phyloP scores from a whole-genome alignment of 2,888 invertebrate genomes.

The Hermaeophaga mercurialis region DNA sequence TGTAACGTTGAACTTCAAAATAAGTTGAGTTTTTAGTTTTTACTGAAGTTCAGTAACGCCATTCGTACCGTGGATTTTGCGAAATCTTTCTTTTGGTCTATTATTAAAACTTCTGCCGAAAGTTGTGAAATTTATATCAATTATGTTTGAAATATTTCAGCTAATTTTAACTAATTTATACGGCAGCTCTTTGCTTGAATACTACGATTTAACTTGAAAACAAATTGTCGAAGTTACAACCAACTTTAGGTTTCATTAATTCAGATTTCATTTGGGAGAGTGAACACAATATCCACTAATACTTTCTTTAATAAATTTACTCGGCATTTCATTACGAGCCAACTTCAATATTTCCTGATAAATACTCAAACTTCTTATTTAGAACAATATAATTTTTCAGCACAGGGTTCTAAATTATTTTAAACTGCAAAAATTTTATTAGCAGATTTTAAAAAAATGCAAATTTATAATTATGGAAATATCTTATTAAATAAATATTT shows the following conservation, averaged over 20 bases:
- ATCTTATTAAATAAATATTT: no score
- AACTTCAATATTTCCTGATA: no score
- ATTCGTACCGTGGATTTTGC: slow-evolving; percentile 28
- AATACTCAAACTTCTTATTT: no score
- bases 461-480: no score
- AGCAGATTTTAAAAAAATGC: no score
- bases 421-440: no score
- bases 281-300: neutral
- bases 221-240: neutral
- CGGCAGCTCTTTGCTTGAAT: slow-evolving; percentile 1
- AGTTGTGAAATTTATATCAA: slow-evolving; percentile 39
- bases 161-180: slow-evolving; percentile 34
- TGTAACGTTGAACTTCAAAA: slow-evolving; percentile 19
- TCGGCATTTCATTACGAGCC: no score
- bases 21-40: slow-evolving; percentile 14
- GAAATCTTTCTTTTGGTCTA: slow-evolving; percentile 31
- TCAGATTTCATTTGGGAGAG: neutral
- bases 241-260: neutral
- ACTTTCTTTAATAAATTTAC: no score
- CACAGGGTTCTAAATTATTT: no score
- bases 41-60: neutral
- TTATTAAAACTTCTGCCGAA: slow-evolving; percentile 34
- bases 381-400: no score
- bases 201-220: neutral
- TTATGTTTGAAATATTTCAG: slow-evolving; percentile 34